Conservation (phyloP, 2,888 invertebrate species). For the Pilophorus perplexus region DNA sequence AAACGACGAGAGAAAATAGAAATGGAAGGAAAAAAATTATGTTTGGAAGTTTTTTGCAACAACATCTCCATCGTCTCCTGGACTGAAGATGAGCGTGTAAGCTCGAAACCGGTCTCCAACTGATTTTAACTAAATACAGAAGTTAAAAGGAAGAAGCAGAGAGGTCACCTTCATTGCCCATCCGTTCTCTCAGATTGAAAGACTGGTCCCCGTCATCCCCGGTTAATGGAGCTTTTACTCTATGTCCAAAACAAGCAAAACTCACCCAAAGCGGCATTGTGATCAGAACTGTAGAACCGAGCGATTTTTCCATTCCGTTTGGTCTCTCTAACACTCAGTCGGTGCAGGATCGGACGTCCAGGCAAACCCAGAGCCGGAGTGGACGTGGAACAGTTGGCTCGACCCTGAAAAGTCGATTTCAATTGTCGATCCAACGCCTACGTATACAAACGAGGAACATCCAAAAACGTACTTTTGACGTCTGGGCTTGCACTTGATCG, state of each 20-base stretch:
- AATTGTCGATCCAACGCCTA: not conserved
- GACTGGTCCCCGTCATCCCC: too few relatives aligned
- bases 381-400: slow-evolving; percentile 10
- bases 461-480: too few relatives aligned
- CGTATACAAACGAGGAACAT: not conserved
- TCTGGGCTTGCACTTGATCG: slow-evolving; percentile 19
- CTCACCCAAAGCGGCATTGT: slow-evolving; percentile 10
- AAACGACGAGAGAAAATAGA: not conserved
- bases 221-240: too few relatives aligned
- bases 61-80: too few relatives aligned
- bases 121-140: too few relatives aligned
- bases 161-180: too few relatives aligned
- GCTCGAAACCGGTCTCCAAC: too few relatives aligned
- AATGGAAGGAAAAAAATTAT: not conserved
- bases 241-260: not conserved
- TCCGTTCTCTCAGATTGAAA: too few relatives aligned
- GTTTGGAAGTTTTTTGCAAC: not conserved
- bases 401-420: slow-evolving; percentile 7
- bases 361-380: slow-evolving; percentile 36
- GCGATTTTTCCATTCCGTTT: slow-evolving; percentile 42
- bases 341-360: slow-evolving; percentile 23
- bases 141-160: too few relatives aligned
- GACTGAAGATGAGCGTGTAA: too few relatives aligned
- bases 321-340: slow-evolving; percentile 38
- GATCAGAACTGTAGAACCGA: slow-evolving; percentile 42